Base-by-base conservation (phyloP, 2,113 vertebrate genomes). In the Hemibagrus wyckioides region DNA sequence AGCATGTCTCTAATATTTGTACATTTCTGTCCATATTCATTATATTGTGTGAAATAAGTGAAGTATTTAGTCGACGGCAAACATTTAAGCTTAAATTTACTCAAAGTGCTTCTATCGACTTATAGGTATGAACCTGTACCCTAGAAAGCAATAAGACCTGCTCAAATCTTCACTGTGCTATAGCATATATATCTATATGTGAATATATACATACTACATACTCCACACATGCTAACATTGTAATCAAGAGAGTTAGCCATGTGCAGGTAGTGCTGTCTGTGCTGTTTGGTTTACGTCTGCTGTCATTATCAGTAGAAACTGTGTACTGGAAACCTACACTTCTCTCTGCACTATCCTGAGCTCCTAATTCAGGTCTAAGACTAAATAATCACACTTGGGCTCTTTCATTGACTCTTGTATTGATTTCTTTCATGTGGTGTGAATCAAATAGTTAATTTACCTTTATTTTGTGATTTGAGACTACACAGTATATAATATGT, bases 121-220 rank as follows among this genome's bases (percentile, higher is more conserved):
- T 65, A 25, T 87, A n/a, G 57, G 28, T 11, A 21, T 86, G 39
- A 61, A 50, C n/a, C 19, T 71, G 44, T 85, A 39, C 50, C 10
- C 52, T 57, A 80, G 73, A 48, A 87, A 89, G 85, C 88, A 89
- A 89, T 89, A 89, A 89, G 54, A 41, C 82, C 73, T 81, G 36
- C 69, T 85, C 33, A 57, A 75, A 81, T 65, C 83, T 84, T 73
- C 79, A 57, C 77, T 84, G 76, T 86, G 48, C 52, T 85, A 36
- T 59, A 82, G 63, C 56, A 82, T 39, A 82, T 85, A 84, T 48
- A 15, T 56, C 69, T 69, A 69, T 69, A 33, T 44, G 52, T 54
- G 21, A 15, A 41, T 14, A 14, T 54, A 75, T 75, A 41, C 8
- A 44, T 23, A 44, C 23, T 6, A n/a, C 48, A 77, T 61, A 77